Evolutionary conservation across 1,140 invertebrate species (phyloP).

Genomic region (Palaemon carinicauda): DNA sequence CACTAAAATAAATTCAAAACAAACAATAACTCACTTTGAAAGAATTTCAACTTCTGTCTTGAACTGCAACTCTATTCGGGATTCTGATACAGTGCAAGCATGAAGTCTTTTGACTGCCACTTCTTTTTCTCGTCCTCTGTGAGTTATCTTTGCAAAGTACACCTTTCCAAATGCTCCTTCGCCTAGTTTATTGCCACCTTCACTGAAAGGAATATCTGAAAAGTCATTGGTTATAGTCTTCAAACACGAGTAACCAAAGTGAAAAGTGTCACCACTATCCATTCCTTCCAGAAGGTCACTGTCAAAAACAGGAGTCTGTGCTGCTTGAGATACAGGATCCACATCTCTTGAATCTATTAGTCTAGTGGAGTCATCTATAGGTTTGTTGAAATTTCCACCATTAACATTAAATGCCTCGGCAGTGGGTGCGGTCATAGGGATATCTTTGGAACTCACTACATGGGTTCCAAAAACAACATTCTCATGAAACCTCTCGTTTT

Average conservation of each 20-base stretch:
- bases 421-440: too few relatives aligned
- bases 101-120: slow-evolving; percentile 74
- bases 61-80: slow-evolving; percentile 70
- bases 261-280: slow-evolving; percentile 62
- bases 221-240: slow-evolving; percentile 64
- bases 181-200: slow-evolving; percentile 68
- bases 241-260: slow-evolving; percentile 65
- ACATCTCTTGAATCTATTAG: too few relatives aligned
- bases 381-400: too few relatives aligned
- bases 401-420: too few relatives aligned
- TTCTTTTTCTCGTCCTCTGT: slow-evolving; percentile 62
- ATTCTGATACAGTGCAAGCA: slow-evolving; percentile 61
- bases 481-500: not conserved
- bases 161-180: slow-evolving; percentile 77
- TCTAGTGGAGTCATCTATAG: too few relatives aligned
- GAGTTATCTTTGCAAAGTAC: slow-evolving; percentile 69
- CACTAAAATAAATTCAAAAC: too few relatives aligned
- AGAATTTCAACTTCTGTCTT: slow-evolving; percentile 72
- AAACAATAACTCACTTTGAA: slow-evolving; percentile 61
- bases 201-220: slow-evolving; percentile 59
- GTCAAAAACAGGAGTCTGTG: not conserved
- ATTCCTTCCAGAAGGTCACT: slow-evolving; percentile 44
- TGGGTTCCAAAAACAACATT: not conserved
- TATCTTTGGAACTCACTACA: too few relatives aligned
- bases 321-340: not conserved